Base-by-base conservation (phyloP, 2,113 vertebrate species). In the Loxodonta africana region DNA sequence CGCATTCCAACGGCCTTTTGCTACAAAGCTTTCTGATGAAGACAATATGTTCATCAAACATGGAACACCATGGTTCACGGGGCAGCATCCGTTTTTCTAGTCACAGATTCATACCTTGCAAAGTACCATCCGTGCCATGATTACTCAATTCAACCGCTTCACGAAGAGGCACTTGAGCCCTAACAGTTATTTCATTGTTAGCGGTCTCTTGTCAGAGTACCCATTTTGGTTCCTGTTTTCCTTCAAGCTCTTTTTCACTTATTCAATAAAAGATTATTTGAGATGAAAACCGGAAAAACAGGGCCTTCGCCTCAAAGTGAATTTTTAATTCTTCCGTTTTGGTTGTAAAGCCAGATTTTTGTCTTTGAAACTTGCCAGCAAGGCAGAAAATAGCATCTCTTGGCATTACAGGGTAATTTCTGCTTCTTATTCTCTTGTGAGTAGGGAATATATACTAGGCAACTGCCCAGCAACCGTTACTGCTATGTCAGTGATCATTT, bases 1-100 rank as follows among this genome's bases (percentile, higher is more conserved):
- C 95, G 80, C 84, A 89, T 98, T 95, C 95, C 88, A 97, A 71
- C 77, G 91, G 96, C 96, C 23, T 65, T 92, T 83, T 95, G 69
- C 83, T 88, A 86, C 90, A 95, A 90, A 88, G 90, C 94, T 95
- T 96, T 95, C 97, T 98, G 98, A 97, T 97, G 97, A 98, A 98
- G 96, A 98, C 23, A 98, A 98, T 98, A 95, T 33, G 76, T 97
- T 98, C 97, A 98, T 98, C 97, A 98, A 98, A 97, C 53, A 63
- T 83, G 80, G 92, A 97, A 97, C 90, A 63, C 90, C 88, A 93
- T 26, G 81, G 94, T 0, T 25, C 97, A 97, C 44, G 97, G 94
- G 98, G 97, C 96, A 73, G 92, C 95, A 97, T 98, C 77, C 87
- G 90, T 97, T 97, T 97, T 95, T 97, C 97, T 95, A 94, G 96